These are phyloP conservation scores for Tetheella fluctuosa DNA, from an alignment of 2,888 invertebrate genomes.

Conservation along the genomic window DNA sequence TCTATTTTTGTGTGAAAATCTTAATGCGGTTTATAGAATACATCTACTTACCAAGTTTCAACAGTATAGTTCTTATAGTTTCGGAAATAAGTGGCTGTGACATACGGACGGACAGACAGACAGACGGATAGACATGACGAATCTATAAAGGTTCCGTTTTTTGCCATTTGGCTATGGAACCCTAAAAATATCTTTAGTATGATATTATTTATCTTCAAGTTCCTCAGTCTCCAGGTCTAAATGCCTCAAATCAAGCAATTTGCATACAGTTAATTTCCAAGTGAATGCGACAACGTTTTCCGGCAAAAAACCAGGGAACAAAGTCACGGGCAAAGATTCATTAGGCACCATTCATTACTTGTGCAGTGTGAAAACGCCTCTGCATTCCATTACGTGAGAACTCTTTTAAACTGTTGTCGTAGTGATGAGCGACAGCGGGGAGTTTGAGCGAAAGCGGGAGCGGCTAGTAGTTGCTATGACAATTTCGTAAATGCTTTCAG, in stretches of 20 bases:
- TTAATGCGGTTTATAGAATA: too few species aligned
- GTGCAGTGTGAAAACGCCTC: constrained; percentile 53
- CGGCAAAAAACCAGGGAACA: constrained; percentile 16
- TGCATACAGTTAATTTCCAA: constrained; percentile 12
- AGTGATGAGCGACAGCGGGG: constrained; percentile 15
- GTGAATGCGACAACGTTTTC: constrained; percentile 9
- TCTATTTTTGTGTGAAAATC: too few species aligned
- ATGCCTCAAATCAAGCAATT: not conserved
- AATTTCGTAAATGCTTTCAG: not conserved
- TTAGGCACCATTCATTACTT: constrained; percentile 47
- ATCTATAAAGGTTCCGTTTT: too few species aligned
- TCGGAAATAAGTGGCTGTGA: too few species aligned
- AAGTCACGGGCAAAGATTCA: constrained; percentile 35
- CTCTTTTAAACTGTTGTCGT: constrained; percentile 20
- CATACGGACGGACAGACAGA: too few species aligned
- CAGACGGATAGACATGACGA: too few species aligned
- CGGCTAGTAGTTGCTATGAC: not conserved
- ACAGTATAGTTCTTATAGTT: too few species aligned
- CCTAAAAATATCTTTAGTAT: too few species aligned
- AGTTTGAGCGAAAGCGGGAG: constrained; percentile 4
- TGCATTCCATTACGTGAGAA: constrained; percentile 52
- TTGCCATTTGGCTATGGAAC: too few species aligned
- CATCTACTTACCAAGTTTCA: too few species aligned
- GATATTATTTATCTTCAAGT: too few species aligned
- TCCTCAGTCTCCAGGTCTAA: not conserved